Evolutionary conservation across 2,888 invertebrate species (phyloP).

Genomic region (Paralinhomoeus sp.): DNA sequence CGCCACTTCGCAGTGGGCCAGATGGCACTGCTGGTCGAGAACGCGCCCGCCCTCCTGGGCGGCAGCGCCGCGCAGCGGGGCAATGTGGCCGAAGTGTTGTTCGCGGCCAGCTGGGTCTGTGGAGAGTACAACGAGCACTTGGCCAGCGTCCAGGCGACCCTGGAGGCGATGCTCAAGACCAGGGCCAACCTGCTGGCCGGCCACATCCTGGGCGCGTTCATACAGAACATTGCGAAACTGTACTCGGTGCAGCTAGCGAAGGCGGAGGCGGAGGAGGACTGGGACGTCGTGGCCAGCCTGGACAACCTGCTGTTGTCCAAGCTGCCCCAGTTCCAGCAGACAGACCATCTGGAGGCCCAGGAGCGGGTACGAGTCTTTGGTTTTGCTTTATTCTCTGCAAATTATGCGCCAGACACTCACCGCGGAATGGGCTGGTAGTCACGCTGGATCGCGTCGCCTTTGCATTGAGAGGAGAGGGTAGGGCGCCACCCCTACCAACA

Average conservation of each 20-base stretch:
- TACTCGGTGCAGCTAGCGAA: slow-evolving; percentile 16
- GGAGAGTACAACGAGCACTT: slow-evolving; percentile 72
- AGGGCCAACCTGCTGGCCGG: slow-evolving; percentile 49
- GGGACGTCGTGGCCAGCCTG: slow-evolving; percentile 26
- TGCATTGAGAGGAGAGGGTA: too few species aligned
- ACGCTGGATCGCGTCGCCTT: too few species aligned
- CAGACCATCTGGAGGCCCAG: slow-evolving; percentile 88
- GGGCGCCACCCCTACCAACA: too few species aligned
- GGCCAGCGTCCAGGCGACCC: slow-evolving; percentile 43
- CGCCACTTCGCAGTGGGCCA: slow-evolving; percentile 75
- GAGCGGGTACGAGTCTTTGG: slow-evolving; percentile 56
- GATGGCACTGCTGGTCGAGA: slow-evolving; percentile 39
- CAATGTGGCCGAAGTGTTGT: slow-evolving; percentile 54
- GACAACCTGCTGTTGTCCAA: slow-evolving; percentile 39
- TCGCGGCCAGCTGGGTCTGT: slow-evolving; percentile 93
- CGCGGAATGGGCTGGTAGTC: too few species aligned
- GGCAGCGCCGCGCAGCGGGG: slow-evolving; percentile 25
- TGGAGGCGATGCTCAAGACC: slow-evolving; percentile 51
- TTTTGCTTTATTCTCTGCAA: too few species aligned
- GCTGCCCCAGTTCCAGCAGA: slow-evolving; percentile 60
- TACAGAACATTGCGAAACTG: slow-evolving; percentile 53
- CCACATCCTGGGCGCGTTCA: slow-evolving; percentile 82
- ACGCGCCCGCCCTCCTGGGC: slow-evolving; percentile 19
- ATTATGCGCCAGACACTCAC: too few species aligned
- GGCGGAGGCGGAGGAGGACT: slow-evolving; percentile 36